These are phyloP conservation scores for Piliocolobus tephrosceles DNA, from an alignment of 2,113 vertebrate species.

Conservation along the genomic window DNA sequence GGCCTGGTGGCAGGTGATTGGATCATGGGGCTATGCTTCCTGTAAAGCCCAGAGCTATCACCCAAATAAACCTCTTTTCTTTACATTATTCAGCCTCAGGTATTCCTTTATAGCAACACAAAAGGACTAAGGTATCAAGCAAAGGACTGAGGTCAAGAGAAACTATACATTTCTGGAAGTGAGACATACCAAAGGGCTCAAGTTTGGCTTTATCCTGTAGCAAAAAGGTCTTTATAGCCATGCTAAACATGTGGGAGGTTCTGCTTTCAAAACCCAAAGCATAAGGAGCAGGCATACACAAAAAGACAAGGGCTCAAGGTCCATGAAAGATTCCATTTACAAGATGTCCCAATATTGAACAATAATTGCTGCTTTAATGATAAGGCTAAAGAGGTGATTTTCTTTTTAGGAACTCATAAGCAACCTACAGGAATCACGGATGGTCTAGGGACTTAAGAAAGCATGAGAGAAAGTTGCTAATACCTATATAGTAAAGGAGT, in stretches of 20 bases:
- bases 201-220: neutral
- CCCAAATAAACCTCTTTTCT: too few relatives aligned
- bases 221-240: neutral
- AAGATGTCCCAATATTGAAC: neutral
- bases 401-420: neutral
- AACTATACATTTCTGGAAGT: neutral
- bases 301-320: neutral
- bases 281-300: neutral
- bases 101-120: neutral
- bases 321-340: neutral
- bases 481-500: neutral
- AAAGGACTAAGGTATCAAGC: neutral
- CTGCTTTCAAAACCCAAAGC: neutral
- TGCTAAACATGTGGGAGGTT: too few relatives aligned
- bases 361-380: neutral
- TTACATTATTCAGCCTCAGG: too few relatives aligned
- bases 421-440: neutral
- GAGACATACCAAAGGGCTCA: too few relatives aligned
- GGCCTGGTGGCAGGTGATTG: too few relatives aligned
- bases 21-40: too few relatives aligned
- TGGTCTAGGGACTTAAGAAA: neutral
- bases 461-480: neutral
- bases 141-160: neutral
- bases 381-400: neutral
- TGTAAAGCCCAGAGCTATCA: too few relatives aligned